phyloP scores from a whole-genome alignment of 2,797 vertebrate genomes.

The Selene dorsalis region DNA sequence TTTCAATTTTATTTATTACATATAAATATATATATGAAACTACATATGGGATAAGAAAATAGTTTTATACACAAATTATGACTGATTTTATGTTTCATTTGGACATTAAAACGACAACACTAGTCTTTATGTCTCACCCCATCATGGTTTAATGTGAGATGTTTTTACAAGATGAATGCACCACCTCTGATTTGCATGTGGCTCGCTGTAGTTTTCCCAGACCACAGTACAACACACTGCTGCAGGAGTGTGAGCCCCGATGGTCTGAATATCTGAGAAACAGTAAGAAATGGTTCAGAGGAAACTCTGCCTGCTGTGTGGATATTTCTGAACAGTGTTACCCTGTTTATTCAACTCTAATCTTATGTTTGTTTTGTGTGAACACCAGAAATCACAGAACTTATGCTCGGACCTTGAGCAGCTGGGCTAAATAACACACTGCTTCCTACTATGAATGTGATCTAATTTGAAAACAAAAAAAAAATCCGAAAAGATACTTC shows the following conservation, averaged over 20 bases:
- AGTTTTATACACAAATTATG: constrained; percentile 44
- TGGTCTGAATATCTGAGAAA: constrained; percentile 26
- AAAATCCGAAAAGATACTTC: neutral
- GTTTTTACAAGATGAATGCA: neutral
- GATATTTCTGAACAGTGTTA: constrained; percentile 26
- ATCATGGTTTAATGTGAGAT: constrained; percentile 5
- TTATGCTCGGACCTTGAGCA: neutral
- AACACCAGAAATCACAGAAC: constrained; percentile 8
- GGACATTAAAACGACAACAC: constrained; percentile 56
- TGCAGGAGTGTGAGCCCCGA: constrained; percentile 5
- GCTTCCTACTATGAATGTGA: constrained; percentile 12
- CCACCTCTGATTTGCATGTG: constrained; percentile 14
- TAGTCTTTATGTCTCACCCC: constrained; percentile 38
- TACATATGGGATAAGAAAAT: constrained; percentile 29
- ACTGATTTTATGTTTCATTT: constrained; percentile 45
- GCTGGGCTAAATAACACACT: neutral
- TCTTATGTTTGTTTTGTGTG: constrained; percentile 3
- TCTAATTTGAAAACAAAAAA: neutral
- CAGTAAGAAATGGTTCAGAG: neutral
- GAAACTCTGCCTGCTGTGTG: neutral
- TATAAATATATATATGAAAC: constrained; percentile 31
- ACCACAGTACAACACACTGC: constrained; percentile 5
- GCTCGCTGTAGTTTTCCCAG: constrained; percentile 10
- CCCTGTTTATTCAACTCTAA: neutral
- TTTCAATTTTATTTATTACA: constrained; percentile 64